Percentiles rank a stretch among this genome's conserved stretches.
Conservation (phyloP, 2,888 invertebrate genomes). For the Disparrhopalites patrizii region DNA sequence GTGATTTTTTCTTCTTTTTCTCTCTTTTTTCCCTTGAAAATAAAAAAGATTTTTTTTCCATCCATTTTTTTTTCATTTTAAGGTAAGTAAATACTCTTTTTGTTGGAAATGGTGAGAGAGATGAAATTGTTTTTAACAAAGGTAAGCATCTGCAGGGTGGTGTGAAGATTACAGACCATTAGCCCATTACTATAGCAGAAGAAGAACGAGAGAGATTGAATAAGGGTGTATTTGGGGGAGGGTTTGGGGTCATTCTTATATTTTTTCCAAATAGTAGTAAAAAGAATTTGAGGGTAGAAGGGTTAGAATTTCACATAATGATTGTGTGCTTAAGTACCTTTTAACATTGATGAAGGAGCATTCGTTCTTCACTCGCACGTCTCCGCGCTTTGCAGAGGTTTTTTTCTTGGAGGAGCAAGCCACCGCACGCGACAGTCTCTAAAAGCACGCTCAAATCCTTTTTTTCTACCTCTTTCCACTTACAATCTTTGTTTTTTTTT, state of each 20-base stretch:
- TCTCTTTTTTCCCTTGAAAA: too few relatives aligned
- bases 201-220: constrained; percentile 16
- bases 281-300: neutral
- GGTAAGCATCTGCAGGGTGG: neutral
- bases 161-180: constrained; percentile 15
- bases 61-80: neutral
- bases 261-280: constrained; percentile 16
- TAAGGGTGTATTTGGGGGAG: too few relatives aligned
- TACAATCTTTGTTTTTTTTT: too few relatives aligned
- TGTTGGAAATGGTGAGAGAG: neutral
- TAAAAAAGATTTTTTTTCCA: neutral
- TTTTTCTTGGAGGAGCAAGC: constrained; percentile 3
- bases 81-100: neutral
- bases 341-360: too few relatives aligned
- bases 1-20: too few relatives aligned
- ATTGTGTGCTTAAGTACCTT: neutral
- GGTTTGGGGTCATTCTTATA: too few relatives aligned
- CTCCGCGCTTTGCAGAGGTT: too few relatives aligned
- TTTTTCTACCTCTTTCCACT: too few relatives aligned
- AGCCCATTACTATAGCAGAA: constrained; percentile 2
- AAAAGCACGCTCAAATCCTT: too few relatives aligned
- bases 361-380: neutral
- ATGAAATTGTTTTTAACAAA: neutral
- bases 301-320: constrained; percentile 4
- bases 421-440: constrained; percentile 6